These are phyloP conservation scores for Opisthocomus hoazin DNA, from an alignment of 2,113 vertebrate species.

Conservation along the genomic window DNA sequence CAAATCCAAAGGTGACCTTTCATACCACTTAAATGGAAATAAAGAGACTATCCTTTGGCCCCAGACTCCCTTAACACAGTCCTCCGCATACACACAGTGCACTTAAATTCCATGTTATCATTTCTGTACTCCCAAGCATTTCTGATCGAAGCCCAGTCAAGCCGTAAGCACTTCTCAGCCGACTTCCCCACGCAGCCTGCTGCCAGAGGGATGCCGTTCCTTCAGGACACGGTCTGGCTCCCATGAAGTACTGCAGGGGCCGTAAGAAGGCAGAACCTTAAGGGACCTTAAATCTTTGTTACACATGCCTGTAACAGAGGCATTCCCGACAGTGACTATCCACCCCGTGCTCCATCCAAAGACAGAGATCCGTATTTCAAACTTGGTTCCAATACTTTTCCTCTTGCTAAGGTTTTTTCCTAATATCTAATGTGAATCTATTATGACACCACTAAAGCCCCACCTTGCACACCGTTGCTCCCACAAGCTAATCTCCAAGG, in stretches of 20 bases:
- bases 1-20: neutral
- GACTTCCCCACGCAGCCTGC: neutral
- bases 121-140: neutral
- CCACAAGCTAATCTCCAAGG: neutral
- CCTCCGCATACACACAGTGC: fast-evolving
- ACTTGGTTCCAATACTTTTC: neutral
- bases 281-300: neutral
- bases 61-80: neutral
- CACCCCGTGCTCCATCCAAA: neutral
- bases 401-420: neutral
- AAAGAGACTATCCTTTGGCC: neutral
- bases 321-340: neutral
- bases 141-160: neutral
- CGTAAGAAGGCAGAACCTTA: neutral
- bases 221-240: neutral
- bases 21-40: neutral
- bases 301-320: neutral
- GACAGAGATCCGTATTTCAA: neutral
- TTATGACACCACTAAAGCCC: neutral
- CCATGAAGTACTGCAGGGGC: neutral
- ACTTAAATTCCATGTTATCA: fast-evolving
- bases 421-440: neutral
- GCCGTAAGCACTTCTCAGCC: neutral
- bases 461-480: neutral
- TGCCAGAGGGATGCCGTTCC: neutral